Base-by-base conservation (phyloP, 1,140 invertebrate genomes). In the Tribolium castaneum region DNA sequence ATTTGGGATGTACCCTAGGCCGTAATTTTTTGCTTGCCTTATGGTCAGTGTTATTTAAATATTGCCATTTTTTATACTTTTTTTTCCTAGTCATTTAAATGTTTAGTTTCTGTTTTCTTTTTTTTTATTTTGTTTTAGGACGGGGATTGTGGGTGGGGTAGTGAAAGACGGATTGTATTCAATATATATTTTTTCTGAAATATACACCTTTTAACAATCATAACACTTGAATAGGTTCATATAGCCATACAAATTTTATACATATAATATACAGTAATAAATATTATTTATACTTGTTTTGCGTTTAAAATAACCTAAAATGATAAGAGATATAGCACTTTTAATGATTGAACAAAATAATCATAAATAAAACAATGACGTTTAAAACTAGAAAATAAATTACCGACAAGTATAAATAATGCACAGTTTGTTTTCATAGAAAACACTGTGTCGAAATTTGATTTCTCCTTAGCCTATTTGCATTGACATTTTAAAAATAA, bases 221-320 rank as follows among this genome's bases (percentile, higher is more conserved):
- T 73, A 75, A 75, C 72, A 75, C 51, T 75, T 75, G 51, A 54
- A 56, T 56, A 75, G 54, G 52, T 56, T 56, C 52, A 80, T 78
- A 80, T 77, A 80, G 54, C 59, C 62, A 82, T 80, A 79, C 59
- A 76, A 77, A 66, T 76, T 76, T 56, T 80, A 79, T 82, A 82
- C 81, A 82, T 79, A 62, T 66, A 82, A 79, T 82, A 80, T 82
- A 82, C 79, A 82, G 76, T 66, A 75, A 80, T 76, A 52, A 59
- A 51, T 73, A 52, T 50, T 74, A 73, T 74, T 77, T 77, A 76
- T 77, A 79, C 73, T 79, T 79, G 73, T 19, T 70, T 70, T 52
- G 12, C 34, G 34, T 66, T 34, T 35, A 66, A 66, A 25, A 35
- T 66, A 66, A 35, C 9, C 14, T 59, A 66, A 66, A 34, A 66